Base-by-base conservation (phyloP, 1,140 invertebrate genomes). In the Lethocerus indicus region DNA sequence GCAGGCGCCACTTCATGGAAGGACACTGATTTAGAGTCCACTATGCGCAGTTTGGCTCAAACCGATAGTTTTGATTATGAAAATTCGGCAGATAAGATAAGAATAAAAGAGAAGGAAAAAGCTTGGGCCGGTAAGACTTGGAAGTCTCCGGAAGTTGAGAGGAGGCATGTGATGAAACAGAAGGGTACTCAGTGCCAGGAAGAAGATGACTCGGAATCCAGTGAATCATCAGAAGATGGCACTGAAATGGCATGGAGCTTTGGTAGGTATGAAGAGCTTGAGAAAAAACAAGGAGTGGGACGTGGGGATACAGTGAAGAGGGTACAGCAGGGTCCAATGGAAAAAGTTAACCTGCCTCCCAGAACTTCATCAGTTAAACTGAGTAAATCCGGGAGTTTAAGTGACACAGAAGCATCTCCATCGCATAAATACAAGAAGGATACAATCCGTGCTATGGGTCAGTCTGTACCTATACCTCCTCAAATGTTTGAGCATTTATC, bases 51-150 rank as follows among this genome's bases (percentile, higher is more conserved):
- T 49, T 35, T 78, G 0, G 66, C 68, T 0, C 67, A 71, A 1
- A 74, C 69, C 51, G 75, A 79, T 51, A 79, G 75, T 61, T 78
- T 78, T 54, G 76, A 80, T n/a, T 78, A 78, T 56, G 72, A 71
- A 1, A 71, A 78, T 57, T 70, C 69, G 1, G 51, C 67, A 26
- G 76, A 79, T 61, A 60, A 64, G 5, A 55, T 70, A 13, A 59
- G 74, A 24, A 77, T 79, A 18, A 60, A 62, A 20, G 65, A 65
- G 52, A 66, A 58, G 46, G 62, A 67, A 28, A 57, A 56, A 29
- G 50, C 56, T 0, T 63, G 58, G 56, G 60, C 42, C 58, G 50
- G 21, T 49, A 49, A 54, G 0, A 35, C 50, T 7, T 57, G 55
- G 55, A 44, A 53, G 35, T 16, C 52, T 20, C 28, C 23, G 1